Base-by-base conservation (phyloP, 2,797 vertebrate genomes). In the Anguilla anguilla region DNA sequence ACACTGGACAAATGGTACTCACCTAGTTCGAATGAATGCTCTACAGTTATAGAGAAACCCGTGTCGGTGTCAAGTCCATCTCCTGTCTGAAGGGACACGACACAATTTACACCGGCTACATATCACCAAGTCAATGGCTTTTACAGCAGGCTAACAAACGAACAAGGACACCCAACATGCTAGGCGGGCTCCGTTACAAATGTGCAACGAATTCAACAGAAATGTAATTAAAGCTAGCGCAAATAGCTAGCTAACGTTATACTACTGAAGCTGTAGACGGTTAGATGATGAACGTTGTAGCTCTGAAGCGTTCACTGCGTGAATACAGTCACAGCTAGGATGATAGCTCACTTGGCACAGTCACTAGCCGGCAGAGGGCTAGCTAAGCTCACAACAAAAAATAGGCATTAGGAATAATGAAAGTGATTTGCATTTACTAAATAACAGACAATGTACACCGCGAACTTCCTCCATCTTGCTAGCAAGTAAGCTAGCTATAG, bases 11-110 rank as follows among this genome's bases (percentile, higher is more conserved):
- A 5, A 22, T 5, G 31, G 25, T 2, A 88, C 97, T 97, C 85
- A 98, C 97, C 97, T 0, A 96, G 92, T 95, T 98, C 97, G 93
- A 98, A 98, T 0, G 98, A 98, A 91, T 98, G 98, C 86, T 98
- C 97, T 53, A 98, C 92, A 15, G 96, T 95, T 31, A 98, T 91
- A 0, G 96, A 95, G 5, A 97, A 93, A 0, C 96, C 97, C 10
- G 94, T 93, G n/a, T 98, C 98, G 0, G 94, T 86, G 15, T 98
- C 98, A 86, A 96, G 88, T 0, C 86, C 88, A 53, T 98, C 98
- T 0, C 94, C 95, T 0, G 91, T 88, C 98, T 98, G 91, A 9
- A 49, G 86, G 86, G 39, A 2, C 31, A 49, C 43, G 17, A 1
- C n/a, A 51, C 19, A 17, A 83, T 0, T 81, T 17, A 88, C n/a